Base-by-base conservation (phyloP, 2,888 invertebrate species). In the Heliothis peltigera region DNA sequence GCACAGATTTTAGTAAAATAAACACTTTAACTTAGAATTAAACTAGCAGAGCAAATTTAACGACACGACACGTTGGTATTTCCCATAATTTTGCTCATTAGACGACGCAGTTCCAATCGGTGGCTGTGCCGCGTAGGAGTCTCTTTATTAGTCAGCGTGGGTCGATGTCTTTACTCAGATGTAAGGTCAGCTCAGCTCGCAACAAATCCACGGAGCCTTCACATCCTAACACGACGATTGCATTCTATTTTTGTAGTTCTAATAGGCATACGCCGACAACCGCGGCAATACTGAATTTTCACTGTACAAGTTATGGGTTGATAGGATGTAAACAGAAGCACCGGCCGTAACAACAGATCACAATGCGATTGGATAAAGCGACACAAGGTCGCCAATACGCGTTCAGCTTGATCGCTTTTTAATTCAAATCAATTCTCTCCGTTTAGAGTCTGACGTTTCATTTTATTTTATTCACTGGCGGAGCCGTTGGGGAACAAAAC, bases 61-160 rank as follows among this genome's bases (percentile, higher is more conserved):
- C 69, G 65, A 77, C 58, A 77, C 68, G 66, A 69, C 74, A 79
- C 75, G 70, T 75, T 74, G 74, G 71, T 80, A 82, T 82, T 82
- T 84, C 77, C 80, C 78, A 81, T 85, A 85, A 86, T 86, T 89
- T 90, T 80, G 77, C 81, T 87, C 86, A 89, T 89, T 84, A 75
- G 83, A 83, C 84, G 84, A 86, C 88, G 88, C 82, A 89, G 82
- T 87, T 85, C 57, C 82, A 79, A 84, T 73, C 70, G 62, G 60
- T 71, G 58, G 79, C 79, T 83, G 79, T 73, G 79, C 73, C 84
- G 92, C 90, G 94, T 95, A 95, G 94, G 94, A 90, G 92, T 91
- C 81, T 81, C 70, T 91, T 91, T 92, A 94, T 87, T 91, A 87
- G 77, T 74, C 84, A 76, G 93, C 93, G 94, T 95, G 91, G 94